phyloP scores from a whole-genome alignment of 2,888 invertebrate species.

The Halictus ligatus region DNA sequence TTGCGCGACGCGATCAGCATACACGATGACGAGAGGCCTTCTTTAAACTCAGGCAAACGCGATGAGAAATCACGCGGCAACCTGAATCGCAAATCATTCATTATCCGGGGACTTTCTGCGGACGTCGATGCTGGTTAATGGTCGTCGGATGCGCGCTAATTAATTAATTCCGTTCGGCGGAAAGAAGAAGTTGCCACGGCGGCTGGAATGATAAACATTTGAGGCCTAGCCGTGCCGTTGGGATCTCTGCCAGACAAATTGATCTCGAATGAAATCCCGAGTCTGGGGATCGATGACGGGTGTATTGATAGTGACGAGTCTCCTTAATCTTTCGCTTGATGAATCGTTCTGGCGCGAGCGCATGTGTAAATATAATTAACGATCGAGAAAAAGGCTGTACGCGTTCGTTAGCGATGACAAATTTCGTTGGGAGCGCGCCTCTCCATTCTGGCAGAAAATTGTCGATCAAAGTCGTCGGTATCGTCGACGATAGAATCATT shows the following conservation, averaged over 20 bases:
- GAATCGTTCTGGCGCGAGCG: not conserved
- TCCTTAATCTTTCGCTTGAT: not conserved
- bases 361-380: not conserved
- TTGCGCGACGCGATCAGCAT: slow-evolving; percentile 58
- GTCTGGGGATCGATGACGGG: not conserved
- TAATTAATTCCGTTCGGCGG: slow-evolving; percentile 11
- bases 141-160: slow-evolving; percentile 2
- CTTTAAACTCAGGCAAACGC: slow-evolving; percentile 19
- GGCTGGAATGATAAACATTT: slow-evolving; percentile 1
- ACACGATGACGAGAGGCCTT: slow-evolving; percentile 30
- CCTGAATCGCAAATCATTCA: slow-evolving; percentile 48
- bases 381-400: not conserved
- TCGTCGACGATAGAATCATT: not conserved
- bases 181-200: not conserved
- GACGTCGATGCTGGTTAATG: slow-evolving; percentile 43
- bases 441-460: not conserved
- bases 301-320: not conserved
- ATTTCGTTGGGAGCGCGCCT: not conserved
- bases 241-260: not conserved
- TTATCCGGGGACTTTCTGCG: slow-evolving; percentile 10
- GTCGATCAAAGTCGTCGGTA: not conserved
- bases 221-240: not conserved
- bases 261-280: not conserved
- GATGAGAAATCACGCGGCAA: slow-evolving; percentile 32
- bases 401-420: not conserved